Percentiles rank a stretch among this genome's conserved stretches.
Evolutionary conservation across 2,797 vertebrate species (phyloP).

Genomic region (Poecilia velifera): DNA sequence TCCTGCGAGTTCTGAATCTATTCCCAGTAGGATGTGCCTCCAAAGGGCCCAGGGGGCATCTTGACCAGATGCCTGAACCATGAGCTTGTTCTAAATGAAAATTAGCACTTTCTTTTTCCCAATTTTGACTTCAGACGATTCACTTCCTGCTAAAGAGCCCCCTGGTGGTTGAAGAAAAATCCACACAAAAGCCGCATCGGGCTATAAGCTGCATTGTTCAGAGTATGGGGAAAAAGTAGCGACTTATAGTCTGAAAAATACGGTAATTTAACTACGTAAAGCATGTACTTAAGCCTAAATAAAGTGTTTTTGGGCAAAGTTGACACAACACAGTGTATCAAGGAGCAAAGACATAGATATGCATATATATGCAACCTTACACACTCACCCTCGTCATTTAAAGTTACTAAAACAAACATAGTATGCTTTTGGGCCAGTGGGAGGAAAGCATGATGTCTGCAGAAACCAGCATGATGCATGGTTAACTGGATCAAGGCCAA

Average conservation of each 20-base stretch:
- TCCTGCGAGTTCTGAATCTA: no score
- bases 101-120: no score
- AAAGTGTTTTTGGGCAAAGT: not conserved
- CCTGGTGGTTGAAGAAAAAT: no score
- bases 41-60: no score
- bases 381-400: not conserved
- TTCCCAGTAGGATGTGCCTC: no score
- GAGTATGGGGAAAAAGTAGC: no score
- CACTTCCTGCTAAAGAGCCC: no score
- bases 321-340: not conserved
- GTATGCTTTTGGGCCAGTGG: not conserved
- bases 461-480: not conserved
- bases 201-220: no score
- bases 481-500: not conserved
- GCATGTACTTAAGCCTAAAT: not conserved
- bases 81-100: no score
- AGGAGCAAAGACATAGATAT: not conserved
- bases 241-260: no score
- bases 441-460: not conserved
- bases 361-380: not conserved
- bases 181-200: no score
- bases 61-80: not conserved
- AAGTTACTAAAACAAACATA: not conserved
- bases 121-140: no score
- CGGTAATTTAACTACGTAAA: not conserved